Base-by-base conservation (phyloP, 2,888 invertebrate species). In the Drosophila pseudotakahashii region DNA sequence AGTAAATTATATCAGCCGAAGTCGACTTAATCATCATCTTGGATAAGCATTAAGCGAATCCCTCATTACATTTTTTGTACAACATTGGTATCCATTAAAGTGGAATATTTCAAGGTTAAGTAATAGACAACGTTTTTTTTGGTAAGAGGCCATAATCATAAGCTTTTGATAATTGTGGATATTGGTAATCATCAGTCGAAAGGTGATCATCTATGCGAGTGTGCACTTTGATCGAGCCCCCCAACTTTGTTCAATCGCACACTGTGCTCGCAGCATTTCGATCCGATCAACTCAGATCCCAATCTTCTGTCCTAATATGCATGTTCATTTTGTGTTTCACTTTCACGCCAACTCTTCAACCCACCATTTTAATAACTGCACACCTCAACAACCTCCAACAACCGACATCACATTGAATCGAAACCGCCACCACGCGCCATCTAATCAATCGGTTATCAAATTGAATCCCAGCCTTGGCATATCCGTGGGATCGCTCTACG, bases 401-500 rank as follows among this genome's bases (percentile, higher is more conserved):
- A 64, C 53, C 73, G 58, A 63, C 72, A 79, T 63, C 60, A 70
- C 67, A 77, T 57, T 62, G 45, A 57, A 57, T 14, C 37, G 57
- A 54, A 54, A 51, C 62, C 19, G 42, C 60, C 44, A 58, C 53
- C 51, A 51, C 42, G 57, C 41, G 73, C 48, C 48, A 67, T 66
- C 48, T 50, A 61, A 64, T 52, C 34, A 52, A 68, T 26, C 48
- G 62, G 48, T 23, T 59, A 36, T 63, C 59, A 41, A 32, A 42
- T 59, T 59, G 34, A 41, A 48, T 62, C 62, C 48, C 91, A 95
- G 96, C 90, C 93, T 96, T 91, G 94, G 95, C 10, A 94, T 96
- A 64, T 95, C 96, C 11, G 95, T 96, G 34, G 97, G 97, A 32
- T 96, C 98, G 7, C 93, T 98, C 6, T 98, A 98, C 92, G 97